Base-by-base conservation (phyloP, 2,888 invertebrate species). In the Phlogophora meticulosa region DNA sequence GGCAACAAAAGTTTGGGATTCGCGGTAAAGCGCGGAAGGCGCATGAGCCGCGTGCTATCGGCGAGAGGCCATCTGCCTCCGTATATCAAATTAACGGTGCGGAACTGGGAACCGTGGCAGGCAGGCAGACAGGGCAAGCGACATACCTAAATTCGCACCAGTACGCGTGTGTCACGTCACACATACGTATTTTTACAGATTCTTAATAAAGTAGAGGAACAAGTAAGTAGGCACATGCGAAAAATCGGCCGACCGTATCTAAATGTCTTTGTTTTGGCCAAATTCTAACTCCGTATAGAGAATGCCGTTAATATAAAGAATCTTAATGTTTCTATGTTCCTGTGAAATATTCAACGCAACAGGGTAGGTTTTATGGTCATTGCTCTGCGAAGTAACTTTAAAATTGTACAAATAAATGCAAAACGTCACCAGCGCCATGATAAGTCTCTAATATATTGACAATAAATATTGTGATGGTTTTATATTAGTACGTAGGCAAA, bases 41-140 rank as follows among this genome's bases (percentile, higher is more conserved):
- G 76, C 75, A 76, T 66, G 79, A 79, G 80, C 83, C 69, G 67
- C 70, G 74, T 74, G 81, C 76, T 89, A 90, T 92, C 90, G 82
- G 84, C 78, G 79, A 80, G 87, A 81, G 87, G 90, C 88, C 88
- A 90, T 91, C 92, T 89, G 91, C 90, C 88, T 90, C 86, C 81
- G 88, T 87, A 88, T 87, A 88, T 91, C 88, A 91, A 91, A 91
- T 91, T 91, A 92, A 92, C 93, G 87, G 88, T 78, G 91, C 90
- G 91, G 89, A 94, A 93, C 92, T 85, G 87, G 82, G 80, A 82
- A 82, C 67, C 63, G 58, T 59, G 65, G 76, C 69, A 69, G 77
- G 78, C 58, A 58, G 13, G 36, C 36, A 72, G 63, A 65, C 49
- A 74, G 42, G 66, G 36, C 78, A 75, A 80, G 82, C 71, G 77